phyloP scores from a whole-genome alignment of 2,888 invertebrate species.

The Clostera curtula region DNA sequence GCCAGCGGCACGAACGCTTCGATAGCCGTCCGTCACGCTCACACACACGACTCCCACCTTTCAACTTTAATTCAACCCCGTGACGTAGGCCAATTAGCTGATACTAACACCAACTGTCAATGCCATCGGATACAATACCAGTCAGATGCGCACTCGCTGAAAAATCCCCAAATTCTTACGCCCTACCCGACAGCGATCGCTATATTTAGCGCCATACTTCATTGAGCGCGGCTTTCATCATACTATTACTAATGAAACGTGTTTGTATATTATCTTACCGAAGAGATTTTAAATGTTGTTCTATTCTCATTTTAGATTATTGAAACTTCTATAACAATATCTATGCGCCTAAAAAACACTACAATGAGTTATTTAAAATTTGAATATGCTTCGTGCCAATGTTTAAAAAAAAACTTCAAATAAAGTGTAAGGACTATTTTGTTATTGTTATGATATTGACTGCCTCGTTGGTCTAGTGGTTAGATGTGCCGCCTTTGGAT shows the following conservation, averaged over 20 bases:
- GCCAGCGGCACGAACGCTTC: constrained; percentile 39
- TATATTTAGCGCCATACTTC: constrained; percentile 30
- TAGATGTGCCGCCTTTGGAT: no score
- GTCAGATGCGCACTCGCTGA: constrained; percentile 18
- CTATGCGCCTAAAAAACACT: no score
- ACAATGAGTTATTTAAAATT: no score
- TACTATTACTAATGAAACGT: constrained; percentile 11
- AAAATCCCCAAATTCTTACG: constrained; percentile 26
- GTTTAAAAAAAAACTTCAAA: no score
- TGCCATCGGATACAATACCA: constrained; percentile 26
- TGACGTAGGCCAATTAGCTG: constrained; percentile 28
- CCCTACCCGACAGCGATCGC: constrained; percentile 22
- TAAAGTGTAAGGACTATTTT: no score
- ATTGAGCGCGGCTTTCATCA: constrained; percentile 23
- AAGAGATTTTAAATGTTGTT: no score
- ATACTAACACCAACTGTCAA: constrained; percentile 30
- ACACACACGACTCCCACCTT: constrained; percentile 27
- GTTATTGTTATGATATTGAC: no score
- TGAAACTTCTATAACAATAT: no score
- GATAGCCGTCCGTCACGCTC: constrained; percentile 48
- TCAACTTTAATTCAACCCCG: constrained; percentile 18
- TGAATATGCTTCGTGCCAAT: no score
- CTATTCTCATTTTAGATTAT: no score
- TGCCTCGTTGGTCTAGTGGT: no score
- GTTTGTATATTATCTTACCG: constrained; percentile 6